These are phyloP conservation scores for Trididemnum clinides DNA, from an alignment of 23 tunicate species.

Conservation along the genomic window DNA sequence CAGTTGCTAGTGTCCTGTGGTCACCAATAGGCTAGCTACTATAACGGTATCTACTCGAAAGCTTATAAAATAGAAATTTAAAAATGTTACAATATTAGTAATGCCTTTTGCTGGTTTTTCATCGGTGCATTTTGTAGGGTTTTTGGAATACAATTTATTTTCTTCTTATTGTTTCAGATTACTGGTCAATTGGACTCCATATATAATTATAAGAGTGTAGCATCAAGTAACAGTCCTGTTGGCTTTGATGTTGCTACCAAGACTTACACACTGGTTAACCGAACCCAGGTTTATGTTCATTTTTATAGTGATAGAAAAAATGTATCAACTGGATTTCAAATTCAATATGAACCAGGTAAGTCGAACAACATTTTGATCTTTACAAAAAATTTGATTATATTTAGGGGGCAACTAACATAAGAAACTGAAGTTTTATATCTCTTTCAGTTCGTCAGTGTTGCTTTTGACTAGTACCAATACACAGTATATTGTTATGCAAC, in stretches of 20 bases:
- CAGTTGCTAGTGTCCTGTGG: too few relatives aligned
- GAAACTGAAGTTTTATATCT: neutral
- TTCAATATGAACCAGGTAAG: constrained; percentile 49
- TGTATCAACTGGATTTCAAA: constrained; percentile 42
- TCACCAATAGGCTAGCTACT: too few relatives aligned
- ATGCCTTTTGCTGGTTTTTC: neutral
- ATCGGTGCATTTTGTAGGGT: neutral
- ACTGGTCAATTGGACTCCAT: neutral
- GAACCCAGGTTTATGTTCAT: constrained; percentile 28
- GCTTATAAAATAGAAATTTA: neutral
- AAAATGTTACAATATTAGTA: neutral
- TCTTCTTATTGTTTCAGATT: neutral
- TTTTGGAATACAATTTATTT: neutral
- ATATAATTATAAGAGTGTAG: neutral
- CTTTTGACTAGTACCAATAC: neutral
- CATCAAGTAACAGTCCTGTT: neutral
- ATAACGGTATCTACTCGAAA: too few relatives aligned
- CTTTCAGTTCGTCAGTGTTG: neutral
- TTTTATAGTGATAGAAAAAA: constrained; percentile 39
- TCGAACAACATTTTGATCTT: neutral
- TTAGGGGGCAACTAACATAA: constrained; percentile 29
- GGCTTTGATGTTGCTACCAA: constrained; percentile 28
- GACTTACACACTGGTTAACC: neutral
- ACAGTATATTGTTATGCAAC: too few relatives aligned
- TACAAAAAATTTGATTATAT: neutral